Base-by-base conservation (phyloP, 2,888 invertebrate genomes). In the Elegia similella region DNA sequence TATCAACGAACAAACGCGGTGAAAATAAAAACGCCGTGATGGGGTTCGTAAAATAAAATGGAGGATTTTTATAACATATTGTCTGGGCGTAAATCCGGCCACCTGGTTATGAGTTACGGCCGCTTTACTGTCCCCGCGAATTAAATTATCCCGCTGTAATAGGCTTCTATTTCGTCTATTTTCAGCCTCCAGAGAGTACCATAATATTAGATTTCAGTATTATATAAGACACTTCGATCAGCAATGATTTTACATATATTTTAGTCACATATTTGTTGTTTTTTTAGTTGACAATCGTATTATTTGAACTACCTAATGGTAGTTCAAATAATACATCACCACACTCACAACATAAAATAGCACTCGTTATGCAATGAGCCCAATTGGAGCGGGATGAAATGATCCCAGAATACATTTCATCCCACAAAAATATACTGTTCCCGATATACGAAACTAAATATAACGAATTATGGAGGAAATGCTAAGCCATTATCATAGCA, bases 31-130 rank as follows among this genome's bases (percentile, higher is more conserved):
- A 56, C 66, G 65, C 65, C 68, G 68, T 73, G 69, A 73, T 67
- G 69, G 67, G 66, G 67, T 67, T 67, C 75, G 71, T 78, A 76
- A 79, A 80, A 76, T 72, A 68, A 73, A 82, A 80, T 76, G 70
- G 63, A 64, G 67, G 75, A 76, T 84, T 82, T n/a, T 84, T 82
- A 84, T 77, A 78, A 80, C 81, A 76, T 79, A 83, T 81, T 80
- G 81, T 79, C 73, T 64, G 77, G 72, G 70, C 75, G 73, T 84
- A 84, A 81, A 82, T 70, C 78, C 74, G 66, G 62, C 69, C 81
- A 82, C 83, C 82, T 81, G 83, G 78, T 78, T 80, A 76, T 78
- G 80, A 81, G 75, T 77, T 75, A 82, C 71, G 66, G 63, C 70
- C 69, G 64, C 65, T 72, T 68, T 70, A 77, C 76, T 75, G 76